A percentile compares a stretch with the other conserved stretches of the same genome.
These are phyloP conservation scores for Spheniscus humboldti DNA, from an alignment of 2,797 vertebrate species.

Conservation along the genomic window DNA sequence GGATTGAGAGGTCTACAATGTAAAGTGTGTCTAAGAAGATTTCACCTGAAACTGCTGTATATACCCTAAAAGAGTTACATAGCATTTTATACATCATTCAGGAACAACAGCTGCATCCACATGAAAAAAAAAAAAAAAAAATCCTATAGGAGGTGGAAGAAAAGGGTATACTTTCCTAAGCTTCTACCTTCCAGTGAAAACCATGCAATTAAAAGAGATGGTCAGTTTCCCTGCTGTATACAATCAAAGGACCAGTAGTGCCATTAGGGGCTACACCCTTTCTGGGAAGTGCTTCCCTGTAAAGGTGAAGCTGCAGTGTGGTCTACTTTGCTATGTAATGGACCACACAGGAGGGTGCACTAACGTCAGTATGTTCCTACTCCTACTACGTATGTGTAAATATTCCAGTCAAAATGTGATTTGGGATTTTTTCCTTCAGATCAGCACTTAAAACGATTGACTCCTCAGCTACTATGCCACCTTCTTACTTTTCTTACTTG, in stretches of 20 bases:
- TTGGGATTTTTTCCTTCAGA: not conserved
- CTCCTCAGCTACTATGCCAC: not conserved
- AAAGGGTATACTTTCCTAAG: not conserved
- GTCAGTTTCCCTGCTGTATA: not conserved
- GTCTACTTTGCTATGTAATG: not conserved
- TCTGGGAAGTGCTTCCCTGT: constrained; percentile 8
- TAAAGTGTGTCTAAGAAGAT: not conserved
- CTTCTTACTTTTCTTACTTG: not conserved
- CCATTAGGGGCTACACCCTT: constrained; percentile 8
- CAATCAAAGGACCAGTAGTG: not conserved
- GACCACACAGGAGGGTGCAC: not conserved
- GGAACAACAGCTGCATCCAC: not conserved
- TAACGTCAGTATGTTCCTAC: not conserved
- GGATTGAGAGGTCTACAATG: not conserved
- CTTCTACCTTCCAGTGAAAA: not conserved
- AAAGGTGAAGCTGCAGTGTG: not conserved
- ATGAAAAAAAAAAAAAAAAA: not conserved
- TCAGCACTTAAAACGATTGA: not conserved
- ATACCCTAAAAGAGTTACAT: not conserved
- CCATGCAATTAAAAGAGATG: not conserved
- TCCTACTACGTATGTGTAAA: not conserved
- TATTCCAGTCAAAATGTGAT: not conserved
- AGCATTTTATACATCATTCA: not conserved
- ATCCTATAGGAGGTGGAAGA: not conserved
- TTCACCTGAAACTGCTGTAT: not conserved